Base-by-base conservation (phyloP, 2,888 invertebrate species). In the Lycaena phlaeas region DNA sequence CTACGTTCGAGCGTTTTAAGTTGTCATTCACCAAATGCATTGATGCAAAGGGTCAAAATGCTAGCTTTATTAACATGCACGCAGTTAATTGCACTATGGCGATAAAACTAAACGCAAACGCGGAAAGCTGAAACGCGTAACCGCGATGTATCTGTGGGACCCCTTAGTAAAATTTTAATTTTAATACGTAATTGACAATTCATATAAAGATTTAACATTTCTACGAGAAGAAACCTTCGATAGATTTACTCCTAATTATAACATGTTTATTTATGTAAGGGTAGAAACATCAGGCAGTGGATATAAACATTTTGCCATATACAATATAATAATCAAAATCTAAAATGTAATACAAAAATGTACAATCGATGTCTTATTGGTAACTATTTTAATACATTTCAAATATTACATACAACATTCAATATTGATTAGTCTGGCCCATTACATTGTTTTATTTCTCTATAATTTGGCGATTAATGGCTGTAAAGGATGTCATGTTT, bases 401-500 rank as follows among this genome's bases (percentile, higher is more conserved):
- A n/a, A n/a, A n/a, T n/a, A n/a, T n/a, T n/a, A n/a, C n/a, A 31
- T 18, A 30, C 9, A 14, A 30, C 30, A 31, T 22, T 22, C 7
- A 18, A 18, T 34, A 34, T 34, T 34, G 22, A 22, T 34, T 22
- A 17, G 34, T 34, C 22, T 34, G 34, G 34, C 22, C 11, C 18
- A 12, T 18, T 18, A 34, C 34, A 34, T 17, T 5, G 18, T 18
- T 22, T 3, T 9, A 34, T 34, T 22, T 34, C 14, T 18, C 31
- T 18, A 34, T 18, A 18, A 34, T 34, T 34, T 22, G 34, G 12
- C 34, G 2, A 22, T 22, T 22, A 6, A 18, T 18, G 5, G 2
- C 22, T 22, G 22, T 22, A 22, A 22, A 22, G 7, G 9, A 9
- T 22, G 9, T 22, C 4, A 2, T 2, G 22, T 52, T 58, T 68